Base-by-base conservation (phyloP, 2,888 invertebrate genomes). In the Chrysotoxum bicinctum region DNA sequence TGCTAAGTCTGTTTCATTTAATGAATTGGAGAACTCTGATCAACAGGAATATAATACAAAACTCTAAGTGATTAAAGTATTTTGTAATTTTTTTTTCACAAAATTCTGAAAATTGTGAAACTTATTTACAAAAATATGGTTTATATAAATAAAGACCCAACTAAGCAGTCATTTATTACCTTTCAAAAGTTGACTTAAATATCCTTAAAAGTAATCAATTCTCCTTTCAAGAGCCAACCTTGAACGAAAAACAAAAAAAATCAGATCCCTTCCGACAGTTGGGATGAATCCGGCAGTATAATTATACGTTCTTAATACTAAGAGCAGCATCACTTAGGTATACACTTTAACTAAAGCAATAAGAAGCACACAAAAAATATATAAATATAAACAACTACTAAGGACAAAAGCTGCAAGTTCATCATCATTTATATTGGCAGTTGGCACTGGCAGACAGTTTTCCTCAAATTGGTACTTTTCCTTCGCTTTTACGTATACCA, bases 341-440 rank as follows among this genome's bases (percentile, higher is more conserved):
- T 50, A 62, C 30, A 81, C 73, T 52, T 62, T 52, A 83, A 73
- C 16, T 37, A 52, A 74, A 45, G 74, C 45, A 58, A 52, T 52
- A 43, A 62, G 43, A 16, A 30, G 14, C 23, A 73, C 23, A 48
- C 58, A 14, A 54, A 45, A n/a, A 35, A 35, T 1, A 45, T 10
- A 54, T 30, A 68, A 26, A 66, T 50, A 23, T 58, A 52, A 50
- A 69, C 58, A 56, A 68, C 75, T 72, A 56, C 75, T 75, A 72
- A 72, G 54, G 80, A 84, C 79, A 68, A 79, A 72, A 80, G 80
- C 81, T 72, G 64, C 66, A 50, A 66, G 72, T 72, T 76, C 76
- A 72, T 72, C 81, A 82, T 82, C 80, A 76, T 80, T 84, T 80
- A 80, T 80, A 84, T 80, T 72, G 80, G 70, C 64, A 64, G 58